These are phyloP conservation scores for Drosophila rubida DNA, from an alignment of 2,888 invertebrate species.

Conservation along the genomic window DNA sequence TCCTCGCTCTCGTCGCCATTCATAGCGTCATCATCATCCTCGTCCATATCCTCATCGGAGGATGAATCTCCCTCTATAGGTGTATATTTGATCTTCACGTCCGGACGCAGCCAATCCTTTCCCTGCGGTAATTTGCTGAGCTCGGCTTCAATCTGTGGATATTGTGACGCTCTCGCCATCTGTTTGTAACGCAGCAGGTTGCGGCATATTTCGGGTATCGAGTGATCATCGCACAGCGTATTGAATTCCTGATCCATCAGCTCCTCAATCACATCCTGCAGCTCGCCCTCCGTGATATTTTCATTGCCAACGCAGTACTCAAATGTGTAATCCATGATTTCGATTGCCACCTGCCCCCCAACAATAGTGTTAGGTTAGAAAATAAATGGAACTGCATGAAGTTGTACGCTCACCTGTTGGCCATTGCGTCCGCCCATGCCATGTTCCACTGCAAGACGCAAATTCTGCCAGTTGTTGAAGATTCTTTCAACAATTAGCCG, in stretches of 20 bases:
- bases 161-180: constrained; percentile 86
- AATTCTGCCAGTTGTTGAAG: constrained; percentile 90
- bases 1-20: constrained; percentile 53
- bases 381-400: neutral
- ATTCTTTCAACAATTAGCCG: constrained; percentile 88
- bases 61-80: constrained; percentile 81
- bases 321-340: constrained; percentile 88
- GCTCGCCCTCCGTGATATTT: constrained; percentile 87
- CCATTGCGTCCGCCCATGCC: constrained; percentile 90
- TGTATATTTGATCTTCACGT: constrained; percentile 84
- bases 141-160: constrained; percentile 86
- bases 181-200: constrained; percentile 87
- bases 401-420: constrained; percentile 86
- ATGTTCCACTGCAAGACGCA: constrained; percentile 90
- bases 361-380: constrained; percentile 62
- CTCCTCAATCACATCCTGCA: constrained; percentile 89
- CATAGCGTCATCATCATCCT: constrained; percentile 48
- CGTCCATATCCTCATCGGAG: constrained; percentile 83
- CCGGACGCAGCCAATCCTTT: constrained; percentile 87
- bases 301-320: constrained; percentile 87
- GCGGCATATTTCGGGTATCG: constrained; percentile 88
- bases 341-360: constrained; percentile 87
- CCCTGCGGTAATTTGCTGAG: constrained; percentile 87
- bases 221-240: constrained; percentile 90
- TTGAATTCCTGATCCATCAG: constrained; percentile 91